Conservation (phyloP, 1,140 invertebrate genomes). For the Camponotus pennsylvanicus region DNA sequence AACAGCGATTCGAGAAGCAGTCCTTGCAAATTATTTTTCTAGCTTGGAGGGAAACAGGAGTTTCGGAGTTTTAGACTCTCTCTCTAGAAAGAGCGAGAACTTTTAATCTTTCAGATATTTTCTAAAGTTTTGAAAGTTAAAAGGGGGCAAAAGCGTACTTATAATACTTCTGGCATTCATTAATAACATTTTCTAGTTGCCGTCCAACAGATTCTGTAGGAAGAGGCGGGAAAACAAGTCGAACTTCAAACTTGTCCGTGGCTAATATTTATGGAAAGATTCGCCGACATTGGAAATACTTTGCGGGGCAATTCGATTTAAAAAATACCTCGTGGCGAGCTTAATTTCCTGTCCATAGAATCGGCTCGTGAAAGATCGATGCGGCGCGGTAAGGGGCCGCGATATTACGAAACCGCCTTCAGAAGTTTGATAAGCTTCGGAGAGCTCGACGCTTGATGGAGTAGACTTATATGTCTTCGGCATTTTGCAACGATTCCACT, state of each 20-base stretch:
- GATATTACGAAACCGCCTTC: constrained; percentile 61
- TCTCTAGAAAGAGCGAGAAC: not conserved
- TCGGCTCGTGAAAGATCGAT: constrained; percentile 54
- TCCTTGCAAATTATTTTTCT: constrained; percentile 63
- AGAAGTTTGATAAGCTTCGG: constrained; percentile 61
- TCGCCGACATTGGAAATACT: constrained; percentile 1
- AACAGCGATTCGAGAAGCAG: constrained; percentile 35
- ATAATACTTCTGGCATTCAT: constrained; percentile 6
- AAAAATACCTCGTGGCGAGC: constrained; percentile 35
- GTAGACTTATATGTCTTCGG: constrained; percentile 63
- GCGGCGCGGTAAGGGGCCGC: not conserved
- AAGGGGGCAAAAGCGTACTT: not conserved
- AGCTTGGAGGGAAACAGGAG: not conserved
- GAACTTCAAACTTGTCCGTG: constrained; percentile 11
- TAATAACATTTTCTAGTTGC: constrained; percentile 15
- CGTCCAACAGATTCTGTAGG: too few species aligned
- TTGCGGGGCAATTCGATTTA: not conserved
- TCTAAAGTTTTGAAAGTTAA: not conserved
- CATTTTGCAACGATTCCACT: constrained; percentile 52
- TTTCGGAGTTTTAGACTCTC: not conserved
- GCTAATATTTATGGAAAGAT: constrained; percentile 1
- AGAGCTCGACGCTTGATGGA: constrained; percentile 60
- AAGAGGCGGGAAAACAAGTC: constrained; percentile 4
- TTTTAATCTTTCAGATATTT: constrained; percentile 29
- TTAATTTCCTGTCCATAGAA: constrained; percentile 53